Evolutionary conservation across 2,797 vertebrate genomes (phyloP).

Genomic region (Cirrhinus molitorella): DNA sequence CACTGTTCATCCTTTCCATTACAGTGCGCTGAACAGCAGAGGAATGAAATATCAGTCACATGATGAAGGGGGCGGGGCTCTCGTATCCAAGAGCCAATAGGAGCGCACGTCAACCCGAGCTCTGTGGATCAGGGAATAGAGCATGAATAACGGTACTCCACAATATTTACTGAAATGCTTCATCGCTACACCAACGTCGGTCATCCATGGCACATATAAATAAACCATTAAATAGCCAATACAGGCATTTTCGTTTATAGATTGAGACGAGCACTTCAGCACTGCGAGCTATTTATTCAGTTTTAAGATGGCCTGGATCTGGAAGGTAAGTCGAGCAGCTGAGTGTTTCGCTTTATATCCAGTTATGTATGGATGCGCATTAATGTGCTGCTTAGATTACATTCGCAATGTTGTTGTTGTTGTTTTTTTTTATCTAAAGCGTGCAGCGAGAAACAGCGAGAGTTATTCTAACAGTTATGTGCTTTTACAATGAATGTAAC

Average conservation of each 20-base stretch:
- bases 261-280: constrained; percentile 67
- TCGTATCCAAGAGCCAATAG: constrained; percentile 77
- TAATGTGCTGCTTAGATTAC: background rate
- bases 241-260: constrained; percentile 64
- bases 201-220: constrained; percentile 67
- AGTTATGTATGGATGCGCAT: background rate
- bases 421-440: background rate
- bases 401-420: background rate
- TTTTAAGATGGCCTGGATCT: constrained; percentile 93
- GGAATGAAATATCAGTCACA: constrained; percentile 75
- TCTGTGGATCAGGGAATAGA: constrained; percentile 70
- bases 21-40: background rate
- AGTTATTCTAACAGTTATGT: background rate
- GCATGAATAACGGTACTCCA: constrained; percentile 82
- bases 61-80: constrained; percentile 78
- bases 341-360: constrained; percentile 21
- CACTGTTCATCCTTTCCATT: background rate
- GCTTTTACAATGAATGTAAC: constrained; percentile 7
- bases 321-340: constrained; percentile 86
- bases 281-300: constrained; percentile 71
- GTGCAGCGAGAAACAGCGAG: background rate
- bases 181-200: constrained; percentile 66
- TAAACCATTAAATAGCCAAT: constrained; percentile 50
- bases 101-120: constrained; percentile 73
- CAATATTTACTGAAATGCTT: constrained; percentile 75